Evolutionary conservation across 1,140 invertebrate species (phyloP).

Genomic region (Cyclina sinensis): DNA sequence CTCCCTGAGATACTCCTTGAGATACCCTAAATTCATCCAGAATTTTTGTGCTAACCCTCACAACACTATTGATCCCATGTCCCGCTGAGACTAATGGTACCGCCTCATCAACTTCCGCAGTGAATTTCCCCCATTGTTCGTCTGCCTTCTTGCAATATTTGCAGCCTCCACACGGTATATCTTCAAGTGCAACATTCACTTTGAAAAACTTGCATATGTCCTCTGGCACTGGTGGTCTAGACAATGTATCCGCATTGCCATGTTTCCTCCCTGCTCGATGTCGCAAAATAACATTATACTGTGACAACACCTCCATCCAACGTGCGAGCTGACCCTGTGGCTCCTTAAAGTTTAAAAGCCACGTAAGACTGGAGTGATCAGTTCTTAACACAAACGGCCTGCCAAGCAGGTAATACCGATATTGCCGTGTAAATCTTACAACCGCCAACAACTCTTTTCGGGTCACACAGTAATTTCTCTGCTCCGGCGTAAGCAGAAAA

Average conservation of each 20-base stretch:
- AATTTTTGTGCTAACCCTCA: not conserved
- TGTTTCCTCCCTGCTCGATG: conserved; percentile 72
- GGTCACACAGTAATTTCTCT: conserved; percentile 86
- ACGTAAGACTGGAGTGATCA: conserved; percentile 21
- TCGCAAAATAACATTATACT: conserved; percentile 73
- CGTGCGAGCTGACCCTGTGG: conserved; percentile 71
- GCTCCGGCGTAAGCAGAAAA: conserved; percentile 72
- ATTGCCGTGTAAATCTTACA: conserved; percentile 31
- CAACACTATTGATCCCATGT: not conserved
- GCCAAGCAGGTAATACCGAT: no score
- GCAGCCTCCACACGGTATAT: not conserved
- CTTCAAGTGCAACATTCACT: no score
- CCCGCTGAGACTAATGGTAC: not conserved
- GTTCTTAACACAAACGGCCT: conserved; percentile 8
- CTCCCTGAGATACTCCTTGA: no score
- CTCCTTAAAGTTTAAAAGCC: conserved; percentile 49
- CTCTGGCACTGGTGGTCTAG: no score
- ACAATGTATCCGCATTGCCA: conserved; percentile 76
- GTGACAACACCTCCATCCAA: conserved; percentile 72
- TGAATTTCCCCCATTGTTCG: no score
- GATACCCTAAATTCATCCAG: no score
- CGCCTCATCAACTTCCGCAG: not conserved
- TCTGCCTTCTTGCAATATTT: conserved; percentile 25
- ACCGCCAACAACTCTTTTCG: conserved; percentile 23
- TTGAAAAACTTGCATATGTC: not conserved